Evolutionary conservation across 1,140 invertebrate genomes (phyloP), one percentile per base, ranked within the genome.

Genomic region (Magallana ariakensis): DNA sequence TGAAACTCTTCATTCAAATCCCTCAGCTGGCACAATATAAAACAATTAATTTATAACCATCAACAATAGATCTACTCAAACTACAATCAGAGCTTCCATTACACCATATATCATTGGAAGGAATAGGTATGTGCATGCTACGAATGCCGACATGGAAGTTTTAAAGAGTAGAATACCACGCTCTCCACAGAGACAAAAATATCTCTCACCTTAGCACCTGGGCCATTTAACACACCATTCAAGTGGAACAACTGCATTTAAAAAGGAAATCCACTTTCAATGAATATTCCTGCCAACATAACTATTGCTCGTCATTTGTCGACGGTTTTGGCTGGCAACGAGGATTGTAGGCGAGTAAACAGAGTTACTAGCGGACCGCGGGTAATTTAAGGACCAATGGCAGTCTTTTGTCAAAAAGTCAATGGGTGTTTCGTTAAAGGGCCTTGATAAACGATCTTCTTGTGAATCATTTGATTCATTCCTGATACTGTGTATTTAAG

Each of bases 171-270:
- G 66, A 75, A 75, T 75, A 75, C 66, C 66, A 75, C 33, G 22
- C 22, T 75, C 66, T 75, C 66, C 9, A 75, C 22, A 75, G 22
- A 75, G 66, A 75, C 66, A 26, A 75, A 75, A 13, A 19, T 13
- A 75, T 75, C 66, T 75, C 66, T 75, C 66, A 75, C 66, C 66
- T 75, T 75, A 75, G 22, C 66, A 75, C 66, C 66, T 75, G 66
- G 66, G 66, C 66, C 66, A 75, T 75, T 75, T 75, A 75, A 75
- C 15, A 75, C 66, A 75, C 66, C 19, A 75, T 26, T 75, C 66
- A 75, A 75, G 66, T 75, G 66, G 66, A 75, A 75, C 66, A 75
- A 75, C 66, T 75, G 66, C 66, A 75, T 75, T 75, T 75, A 75
- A 75, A 75, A 75, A 75, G 66, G 33, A 75, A 75, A 75, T 75